Evolutionary conservation across 2,113 vertebrate genomes (phyloP).

Genomic region (Mustela nigripes): DNA sequence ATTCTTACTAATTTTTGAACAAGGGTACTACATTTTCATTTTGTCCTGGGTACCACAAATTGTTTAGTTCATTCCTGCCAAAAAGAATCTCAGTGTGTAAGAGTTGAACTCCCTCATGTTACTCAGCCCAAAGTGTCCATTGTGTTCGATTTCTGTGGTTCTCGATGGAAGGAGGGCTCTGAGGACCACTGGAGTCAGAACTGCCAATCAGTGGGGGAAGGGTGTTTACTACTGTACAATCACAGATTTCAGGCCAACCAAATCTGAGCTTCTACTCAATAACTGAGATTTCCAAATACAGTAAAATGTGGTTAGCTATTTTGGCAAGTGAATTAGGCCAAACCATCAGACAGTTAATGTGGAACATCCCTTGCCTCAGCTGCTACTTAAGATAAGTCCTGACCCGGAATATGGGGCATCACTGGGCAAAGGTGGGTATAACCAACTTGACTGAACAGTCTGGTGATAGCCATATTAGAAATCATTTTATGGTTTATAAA

Average conservation of each 20-base stretch:
- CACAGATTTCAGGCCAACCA: background rate
- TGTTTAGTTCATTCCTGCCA: background rate
- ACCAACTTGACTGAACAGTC: background rate
- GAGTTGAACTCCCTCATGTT: background rate
- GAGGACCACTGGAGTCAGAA: background rate
- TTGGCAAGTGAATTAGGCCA: background rate
- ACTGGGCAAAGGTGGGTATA: background rate
- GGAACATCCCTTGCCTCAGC: background rate
- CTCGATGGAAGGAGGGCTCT: background rate
- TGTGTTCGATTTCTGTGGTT: background rate
- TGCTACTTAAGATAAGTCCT: background rate
- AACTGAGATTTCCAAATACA: slow-evolving; percentile 46
- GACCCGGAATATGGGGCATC: background rate
- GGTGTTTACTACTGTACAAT: background rate
- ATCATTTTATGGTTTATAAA: slow-evolving; percentile 31
- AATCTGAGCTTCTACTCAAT: slow-evolving; percentile 38
- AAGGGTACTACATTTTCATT: background rate
- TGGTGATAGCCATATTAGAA: background rate
- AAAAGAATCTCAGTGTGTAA: background rate
- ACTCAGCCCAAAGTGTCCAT: background rate
- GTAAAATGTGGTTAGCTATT: slow-evolving; percentile 40
- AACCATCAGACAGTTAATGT: background rate
- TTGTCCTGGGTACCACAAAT: background rate
- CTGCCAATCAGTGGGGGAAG: background rate
- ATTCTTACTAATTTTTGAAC: background rate